Conservation (phyloP, 1,140 invertebrate genomes). For the Drosophila melanica region DNA sequence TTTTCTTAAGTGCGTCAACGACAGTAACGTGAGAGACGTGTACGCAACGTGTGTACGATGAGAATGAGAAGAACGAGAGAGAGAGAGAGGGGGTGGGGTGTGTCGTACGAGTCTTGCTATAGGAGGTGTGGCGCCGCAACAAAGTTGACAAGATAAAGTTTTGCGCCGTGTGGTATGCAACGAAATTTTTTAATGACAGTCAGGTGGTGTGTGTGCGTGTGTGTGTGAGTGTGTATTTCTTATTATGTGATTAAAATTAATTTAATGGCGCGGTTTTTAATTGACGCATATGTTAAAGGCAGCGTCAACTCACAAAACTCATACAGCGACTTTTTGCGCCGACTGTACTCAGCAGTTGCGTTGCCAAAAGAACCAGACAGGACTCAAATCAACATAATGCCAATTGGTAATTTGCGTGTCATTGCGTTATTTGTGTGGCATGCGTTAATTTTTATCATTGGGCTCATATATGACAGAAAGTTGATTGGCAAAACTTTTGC, state of each 20-base stretch:
- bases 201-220: slow-evolving; percentile 45
- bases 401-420: slow-evolving; percentile 75
- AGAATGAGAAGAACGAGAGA: too few species aligned
- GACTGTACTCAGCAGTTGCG: slow-evolving; percentile 24
- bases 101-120: background rate
- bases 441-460: slow-evolving; percentile 20
- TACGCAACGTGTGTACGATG: slow-evolving; percentile 3
- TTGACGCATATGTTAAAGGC: slow-evolving; percentile 63
- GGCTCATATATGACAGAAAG: background rate
- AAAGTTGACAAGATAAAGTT: slow-evolving; percentile 83
- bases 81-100: too few species aligned
- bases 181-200: slow-evolving; percentile 80
- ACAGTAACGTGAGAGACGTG: slow-evolving; percentile 33
- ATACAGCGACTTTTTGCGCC: slow-evolving; percentile 21
- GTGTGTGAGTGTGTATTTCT: slow-evolving; percentile 57
- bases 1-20: slow-evolving; percentile 80
- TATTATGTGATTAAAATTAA: slow-evolving; percentile 83
- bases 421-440: slow-evolving; percentile 66
- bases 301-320: slow-evolving; percentile 3
- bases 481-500: slow-evolving; percentile 40
- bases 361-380: background rate
- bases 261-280: slow-evolving; percentile 81
- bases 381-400: slow-evolving; percentile 64
- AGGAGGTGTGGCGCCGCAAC: slow-evolving; percentile 23
- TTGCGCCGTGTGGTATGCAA: slow-evolving; percentile 72